A percentile compares a stretch with the other conserved stretches of the same genome.
Evolutionary conservation across 2,797 vertebrate species (phyloP).

Genomic region (Enteromius argenteus): DNA sequence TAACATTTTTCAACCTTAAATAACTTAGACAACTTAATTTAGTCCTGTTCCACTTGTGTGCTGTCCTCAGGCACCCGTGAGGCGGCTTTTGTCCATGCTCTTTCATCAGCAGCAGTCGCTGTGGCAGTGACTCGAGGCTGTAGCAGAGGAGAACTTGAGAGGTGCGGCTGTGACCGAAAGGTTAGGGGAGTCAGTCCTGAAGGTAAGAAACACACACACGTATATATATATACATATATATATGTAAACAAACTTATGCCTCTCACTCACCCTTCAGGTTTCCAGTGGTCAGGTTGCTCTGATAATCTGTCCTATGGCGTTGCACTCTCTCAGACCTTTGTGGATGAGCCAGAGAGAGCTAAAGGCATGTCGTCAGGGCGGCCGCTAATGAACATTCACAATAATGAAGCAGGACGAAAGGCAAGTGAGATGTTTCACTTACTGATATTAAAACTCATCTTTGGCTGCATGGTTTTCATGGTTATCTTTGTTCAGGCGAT

Average conservation of each 20-base stretch:
- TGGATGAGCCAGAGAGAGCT: conserved; percentile 81
- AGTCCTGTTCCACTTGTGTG: neutral
- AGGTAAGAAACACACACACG: conserved; percentile 59
- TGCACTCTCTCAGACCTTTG: conserved; percentile 84
- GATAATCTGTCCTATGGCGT: conserved; percentile 82
- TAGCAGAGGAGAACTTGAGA: conserved; percentile 82
- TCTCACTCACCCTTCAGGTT: conserved; percentile 69
- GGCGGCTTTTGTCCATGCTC: conserved; percentile 79
- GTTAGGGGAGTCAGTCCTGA: conserved; percentile 82
- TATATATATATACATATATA: no score
- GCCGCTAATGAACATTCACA: conserved; percentile 82
- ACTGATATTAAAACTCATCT: neutral
- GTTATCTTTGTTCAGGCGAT: conserved; percentile 74
- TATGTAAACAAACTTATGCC: neutral
- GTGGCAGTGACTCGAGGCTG: conserved; percentile 82
- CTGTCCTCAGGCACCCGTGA: conserved; percentile 74
- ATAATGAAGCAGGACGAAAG: conserved; percentile 83
- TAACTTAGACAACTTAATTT: neutral
- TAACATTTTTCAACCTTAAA: neutral
- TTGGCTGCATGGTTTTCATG: neutral
- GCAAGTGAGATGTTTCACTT: conserved; percentile 54
- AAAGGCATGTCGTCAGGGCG: conserved; percentile 75
- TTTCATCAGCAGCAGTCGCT: conserved; percentile 77
- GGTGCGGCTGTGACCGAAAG: conserved; percentile 82
- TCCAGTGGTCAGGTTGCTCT: conserved; percentile 86